Percentiles rank a stretch among this genome's conserved stretches.
Conservation (phyloP, 2,797 vertebrate genomes). For the Sylvia borin region DNA sequence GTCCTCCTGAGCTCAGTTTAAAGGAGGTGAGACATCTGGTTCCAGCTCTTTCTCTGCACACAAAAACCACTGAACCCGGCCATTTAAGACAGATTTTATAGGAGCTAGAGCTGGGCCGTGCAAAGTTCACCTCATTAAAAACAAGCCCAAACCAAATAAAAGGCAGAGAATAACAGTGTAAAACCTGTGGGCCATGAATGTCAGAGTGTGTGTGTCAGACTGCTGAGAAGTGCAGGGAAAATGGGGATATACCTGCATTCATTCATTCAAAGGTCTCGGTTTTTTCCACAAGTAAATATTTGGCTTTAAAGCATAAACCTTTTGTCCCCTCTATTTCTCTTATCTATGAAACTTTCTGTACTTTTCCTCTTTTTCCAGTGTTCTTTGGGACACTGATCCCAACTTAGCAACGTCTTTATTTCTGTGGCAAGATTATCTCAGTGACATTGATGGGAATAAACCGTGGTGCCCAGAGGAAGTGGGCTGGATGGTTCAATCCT, state of each 20-base stretch:
- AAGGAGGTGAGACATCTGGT: constrained; percentile 20
- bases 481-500: neutral
- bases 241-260: neutral
- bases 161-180: neutral
- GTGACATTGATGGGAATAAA: neutral
- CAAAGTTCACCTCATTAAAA: constrained; percentile 63
- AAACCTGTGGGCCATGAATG: neutral
- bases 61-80: neutral
- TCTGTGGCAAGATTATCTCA: neutral
- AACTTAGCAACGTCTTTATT: neutral
- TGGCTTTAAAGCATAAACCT: neutral
- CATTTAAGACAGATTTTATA: constrained; percentile 20
- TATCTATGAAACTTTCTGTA: neutral
- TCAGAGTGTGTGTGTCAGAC: neutral
- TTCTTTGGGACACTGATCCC: neutral
- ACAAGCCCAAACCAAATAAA: constrained; percentile 38
- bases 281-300: neutral
- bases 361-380: neutral
- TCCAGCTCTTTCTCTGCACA: neutral
- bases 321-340: neutral
- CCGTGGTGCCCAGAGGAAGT: neutral
- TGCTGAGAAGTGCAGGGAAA: neutral
- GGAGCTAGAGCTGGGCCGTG: constrained; percentile 27
- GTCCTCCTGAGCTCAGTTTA: neutral
- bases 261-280: neutral